phyloP scores from a whole-genome alignment of 2,888 invertebrate genomes.

The Sarcophaga subvicina region DNA sequence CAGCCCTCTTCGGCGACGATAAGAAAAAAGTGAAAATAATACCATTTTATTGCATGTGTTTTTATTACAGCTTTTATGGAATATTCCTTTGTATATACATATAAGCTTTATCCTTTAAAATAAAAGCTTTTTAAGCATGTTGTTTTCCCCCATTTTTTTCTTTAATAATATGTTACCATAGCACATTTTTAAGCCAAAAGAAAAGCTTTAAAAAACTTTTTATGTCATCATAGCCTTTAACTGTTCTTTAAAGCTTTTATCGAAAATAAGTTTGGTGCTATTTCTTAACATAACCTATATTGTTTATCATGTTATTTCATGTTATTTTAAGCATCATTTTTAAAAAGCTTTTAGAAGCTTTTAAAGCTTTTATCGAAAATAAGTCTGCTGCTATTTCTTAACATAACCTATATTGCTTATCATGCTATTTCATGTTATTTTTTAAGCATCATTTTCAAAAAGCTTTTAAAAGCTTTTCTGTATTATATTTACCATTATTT shows the following conservation, averaged over 20 bases:
- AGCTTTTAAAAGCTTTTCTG: background rate
- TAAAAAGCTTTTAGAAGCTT: background rate
- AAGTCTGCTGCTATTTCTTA: too few species aligned
- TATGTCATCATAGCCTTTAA: background rate
- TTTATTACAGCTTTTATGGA: background rate
- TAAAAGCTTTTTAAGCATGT: background rate
- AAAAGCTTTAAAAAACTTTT: constrained; percentile 15
- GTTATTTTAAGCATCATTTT: background rate
- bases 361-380: too few species aligned
- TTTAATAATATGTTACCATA: background rate
- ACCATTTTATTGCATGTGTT: background rate
- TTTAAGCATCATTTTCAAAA: background rate
- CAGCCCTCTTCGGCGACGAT: constrained; percentile 79
- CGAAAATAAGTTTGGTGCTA: too few species aligned
- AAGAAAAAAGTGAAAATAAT: constrained; percentile 81
- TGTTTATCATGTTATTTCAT: background rate
- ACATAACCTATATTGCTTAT: too few species aligned
- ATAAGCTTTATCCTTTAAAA: background rate
- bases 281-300: too few species aligned
- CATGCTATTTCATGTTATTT: background rate
- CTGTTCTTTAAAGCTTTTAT: too few species aligned
- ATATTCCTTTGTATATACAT: background rate
- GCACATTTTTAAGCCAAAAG: background rate
- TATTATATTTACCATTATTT: background rate
- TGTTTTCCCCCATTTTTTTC: background rate